A percentile compares a stretch with the other conserved stretches of the same genome.
Conservation (phyloP, 2,888 invertebrate species). For the Punctoribates punctum region DNA sequence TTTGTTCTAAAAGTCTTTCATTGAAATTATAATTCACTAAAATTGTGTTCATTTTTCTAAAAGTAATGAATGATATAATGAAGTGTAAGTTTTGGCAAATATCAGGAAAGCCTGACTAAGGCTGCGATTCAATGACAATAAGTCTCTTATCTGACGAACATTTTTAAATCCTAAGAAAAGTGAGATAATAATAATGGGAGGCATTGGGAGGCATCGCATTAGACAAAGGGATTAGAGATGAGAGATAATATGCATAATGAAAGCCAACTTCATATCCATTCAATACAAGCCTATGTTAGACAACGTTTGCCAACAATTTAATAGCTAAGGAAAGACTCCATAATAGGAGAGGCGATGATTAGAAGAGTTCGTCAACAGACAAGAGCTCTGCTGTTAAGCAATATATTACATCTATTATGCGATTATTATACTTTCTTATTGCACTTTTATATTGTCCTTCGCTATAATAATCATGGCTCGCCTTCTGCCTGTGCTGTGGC, state of each 20-base stretch:
- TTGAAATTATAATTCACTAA: not conserved
- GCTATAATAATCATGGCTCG: slow-evolving; percentile 28
- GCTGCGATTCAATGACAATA: slow-evolving; percentile 15
- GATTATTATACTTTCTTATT: slow-evolving; percentile 38
- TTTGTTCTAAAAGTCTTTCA: not conserved
- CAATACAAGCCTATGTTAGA: not conserved
- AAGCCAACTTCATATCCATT: slow-evolving; percentile 26
- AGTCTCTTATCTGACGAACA: slow-evolving; percentile 36
- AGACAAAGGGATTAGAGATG: slow-evolving; percentile 38
- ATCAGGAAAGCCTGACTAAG: slow-evolving; percentile 8
- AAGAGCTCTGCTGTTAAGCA: slow-evolving; percentile 18
- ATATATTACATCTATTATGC: slow-evolving; percentile 37
- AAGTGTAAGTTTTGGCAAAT: slow-evolving; percentile 17
- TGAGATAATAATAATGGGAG: slow-evolving; percentile 39
- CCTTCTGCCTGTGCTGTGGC: slow-evolving; percentile 12
- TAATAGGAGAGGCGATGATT: slow-evolving; percentile 26
- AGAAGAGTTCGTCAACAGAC: not conserved
- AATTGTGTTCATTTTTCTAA: not conserved
- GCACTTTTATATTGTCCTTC: slow-evolving; percentile 37
- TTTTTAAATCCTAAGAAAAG: slow-evolving; percentile 39
- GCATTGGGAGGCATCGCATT: slow-evolving; percentile 28
- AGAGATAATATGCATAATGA: slow-evolving; percentile 38
- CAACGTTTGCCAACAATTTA: slow-evolving; percentile 34
- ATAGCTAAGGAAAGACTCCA: slow-evolving; percentile 23
- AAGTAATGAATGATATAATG: slow-evolving; percentile 9